Evolutionary conservation across 2,113 vertebrate species (phyloP).

Genomic region (Grus americana): DNA sequence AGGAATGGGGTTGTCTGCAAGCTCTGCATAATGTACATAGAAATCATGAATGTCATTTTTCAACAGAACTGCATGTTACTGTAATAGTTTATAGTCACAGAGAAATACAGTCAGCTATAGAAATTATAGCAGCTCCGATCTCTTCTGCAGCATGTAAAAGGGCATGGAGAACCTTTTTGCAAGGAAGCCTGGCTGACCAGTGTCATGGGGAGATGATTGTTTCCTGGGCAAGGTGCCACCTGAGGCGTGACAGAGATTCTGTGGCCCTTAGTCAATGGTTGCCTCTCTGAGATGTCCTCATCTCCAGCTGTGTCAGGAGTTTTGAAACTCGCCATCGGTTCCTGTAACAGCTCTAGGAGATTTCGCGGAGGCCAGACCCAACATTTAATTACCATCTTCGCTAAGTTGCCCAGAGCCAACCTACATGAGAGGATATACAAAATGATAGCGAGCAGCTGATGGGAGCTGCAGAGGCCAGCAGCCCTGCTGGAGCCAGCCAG

Average conservation of each 20-base stretch:
- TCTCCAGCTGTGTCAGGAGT: neutral
- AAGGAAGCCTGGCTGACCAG: neutral
- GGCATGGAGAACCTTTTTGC: neutral
- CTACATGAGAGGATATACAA: neutral
- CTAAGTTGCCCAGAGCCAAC: neutral
- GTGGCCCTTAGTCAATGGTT: neutral
- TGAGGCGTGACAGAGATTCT: neutral
- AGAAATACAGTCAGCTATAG: neutral
- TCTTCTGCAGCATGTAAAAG: neutral
- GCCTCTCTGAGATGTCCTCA: neutral
- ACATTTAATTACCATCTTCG: neutral
- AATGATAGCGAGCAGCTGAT: neutral
- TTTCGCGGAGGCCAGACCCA: neutral
- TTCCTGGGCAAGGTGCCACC: conserved; percentile 11
- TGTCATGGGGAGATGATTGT: neutral
- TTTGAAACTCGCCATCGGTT: neutral
- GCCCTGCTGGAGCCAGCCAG: neutral
- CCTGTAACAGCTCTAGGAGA: neutral
- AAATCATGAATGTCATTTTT: neutral
- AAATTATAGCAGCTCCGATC: neutral
- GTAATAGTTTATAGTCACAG: neutral
- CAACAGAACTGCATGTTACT: neutral
- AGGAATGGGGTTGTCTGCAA: neutral
- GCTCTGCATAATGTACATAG: neutral
- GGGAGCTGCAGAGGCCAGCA: neutral